Conservation (phyloP, 1,140 invertebrate species). For the Drosophila equinoxialis region DNA sequence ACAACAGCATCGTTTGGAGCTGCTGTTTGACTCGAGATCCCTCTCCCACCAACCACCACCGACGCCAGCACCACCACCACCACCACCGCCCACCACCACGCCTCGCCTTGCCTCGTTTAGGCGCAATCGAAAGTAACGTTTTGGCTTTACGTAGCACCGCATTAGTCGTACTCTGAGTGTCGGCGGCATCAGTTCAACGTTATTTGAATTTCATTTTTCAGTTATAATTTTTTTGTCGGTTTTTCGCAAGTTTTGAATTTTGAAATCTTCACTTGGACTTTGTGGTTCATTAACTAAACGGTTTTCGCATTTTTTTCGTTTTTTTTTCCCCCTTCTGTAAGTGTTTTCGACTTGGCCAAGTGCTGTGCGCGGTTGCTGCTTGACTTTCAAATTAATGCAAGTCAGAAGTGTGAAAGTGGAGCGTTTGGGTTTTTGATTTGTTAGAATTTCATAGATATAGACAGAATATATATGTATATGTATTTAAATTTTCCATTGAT, state of each 20-base stretch:
- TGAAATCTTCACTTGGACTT: slow-evolving; percentile 2
- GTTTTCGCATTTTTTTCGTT: background rate
- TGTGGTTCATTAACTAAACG: slow-evolving; percentile 1
- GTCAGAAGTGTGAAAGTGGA: slow-evolving; percentile 11
- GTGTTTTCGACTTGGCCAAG: slow-evolving; percentile 5
- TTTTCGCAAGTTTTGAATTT: slow-evolving; percentile 4
- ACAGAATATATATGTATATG: background rate
- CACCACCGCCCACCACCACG: background rate
- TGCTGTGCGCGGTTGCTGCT: background rate
- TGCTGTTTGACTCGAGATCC: slow-evolving; percentile 22
- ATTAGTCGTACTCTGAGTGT: slow-evolving; percentile 71
- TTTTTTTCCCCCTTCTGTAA: background rate
- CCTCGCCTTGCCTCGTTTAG: slow-evolving; percentile 50
- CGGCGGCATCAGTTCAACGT: slow-evolving; percentile 72
- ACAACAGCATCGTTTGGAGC: slow-evolving; percentile 6
- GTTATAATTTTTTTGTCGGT: background rate
- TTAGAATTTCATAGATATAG: background rate
- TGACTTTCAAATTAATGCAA: slow-evolving; percentile 1
- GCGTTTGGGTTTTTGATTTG: background rate
- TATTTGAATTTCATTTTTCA: slow-evolving; percentile 26
- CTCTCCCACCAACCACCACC: background rate
- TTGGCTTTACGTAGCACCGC: slow-evolving; percentile 70
- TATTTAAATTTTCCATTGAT: slow-evolving; percentile 5
- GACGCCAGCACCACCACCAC: background rate
- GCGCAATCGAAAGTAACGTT: slow-evolving; percentile 79